A percentile compares a stretch with the other conserved stretches of the same genome.
Conservation (phyloP, 1,140 invertebrate genomes). For the Holotrichia oblita region DNA sequence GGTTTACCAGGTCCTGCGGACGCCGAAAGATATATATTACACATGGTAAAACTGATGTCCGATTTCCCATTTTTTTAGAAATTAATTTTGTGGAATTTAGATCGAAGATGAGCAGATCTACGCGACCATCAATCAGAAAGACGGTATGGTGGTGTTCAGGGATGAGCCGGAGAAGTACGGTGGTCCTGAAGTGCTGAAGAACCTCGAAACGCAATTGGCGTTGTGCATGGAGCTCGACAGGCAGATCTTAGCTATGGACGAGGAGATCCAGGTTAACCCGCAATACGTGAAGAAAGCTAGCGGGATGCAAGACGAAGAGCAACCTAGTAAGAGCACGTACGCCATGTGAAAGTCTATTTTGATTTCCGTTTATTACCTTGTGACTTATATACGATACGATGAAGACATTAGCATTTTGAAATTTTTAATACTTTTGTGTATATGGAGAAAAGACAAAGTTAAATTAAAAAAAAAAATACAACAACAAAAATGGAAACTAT, state of each 20-base stretch:
- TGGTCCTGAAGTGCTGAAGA: slow-evolving; percentile 84
- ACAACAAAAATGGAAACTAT: not conserved
- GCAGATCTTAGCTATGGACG: slow-evolving; percentile 90
- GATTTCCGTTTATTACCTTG: not conserved
- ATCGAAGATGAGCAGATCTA: slow-evolving; percentile 98
- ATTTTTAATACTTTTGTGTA: slow-evolving; percentile 1
- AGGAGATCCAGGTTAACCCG: slow-evolving; percentile 91
- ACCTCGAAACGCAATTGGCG: slow-evolving; percentile 88
- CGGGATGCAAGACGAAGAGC: slow-evolving; percentile 71
- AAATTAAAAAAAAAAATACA: not conserved
- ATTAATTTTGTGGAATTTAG: slow-evolving; percentile 62
- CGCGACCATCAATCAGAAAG: slow-evolving; percentile 97
- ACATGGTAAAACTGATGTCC: slow-evolving; percentile 92
- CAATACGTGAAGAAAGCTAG: slow-evolving; percentile 82
- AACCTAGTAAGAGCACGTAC: slow-evolving; percentile 66
- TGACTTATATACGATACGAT: not conserved
- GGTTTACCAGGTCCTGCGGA: slow-evolving; percentile 83
- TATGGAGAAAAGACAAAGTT: not conserved
- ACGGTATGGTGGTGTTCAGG: slow-evolving; percentile 97
- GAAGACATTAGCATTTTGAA: not conserved
- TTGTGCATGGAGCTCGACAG: slow-evolving; percentile 87
- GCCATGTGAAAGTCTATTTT: slow-evolving; percentile 57
- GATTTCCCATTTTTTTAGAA: slow-evolving; percentile 1
- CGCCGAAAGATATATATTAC: slow-evolving; percentile 93
- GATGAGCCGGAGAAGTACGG: slow-evolving; percentile 97